Base-by-base conservation (phyloP, 2,797 vertebrate species). In the Eulemur rubriventer region DNA sequence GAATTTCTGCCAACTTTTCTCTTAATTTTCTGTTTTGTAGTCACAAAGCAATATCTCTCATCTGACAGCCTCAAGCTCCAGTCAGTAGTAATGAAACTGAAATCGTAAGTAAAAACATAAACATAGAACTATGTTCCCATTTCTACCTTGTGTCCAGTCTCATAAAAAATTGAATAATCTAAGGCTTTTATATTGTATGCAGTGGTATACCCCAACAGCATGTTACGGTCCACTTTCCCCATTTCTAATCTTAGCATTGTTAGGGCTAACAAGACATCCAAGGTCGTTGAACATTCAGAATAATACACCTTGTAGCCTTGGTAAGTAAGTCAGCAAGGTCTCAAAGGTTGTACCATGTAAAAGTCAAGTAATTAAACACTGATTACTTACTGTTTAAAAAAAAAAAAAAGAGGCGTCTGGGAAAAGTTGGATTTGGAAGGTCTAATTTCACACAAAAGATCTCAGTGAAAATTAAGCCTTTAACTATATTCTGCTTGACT, bases 401-500 rank as follows among this genome's bases (percentile, higher is more conserved):
- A 91, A 92, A 96, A 65, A 91, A 88, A 93, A 92, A 76, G 7
- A 3, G 35, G 97, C n/a, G 26, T 59, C 95, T 98, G 98, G 96
- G 97, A 97, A 98, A 98, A 95, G 75, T 57, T 97, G 82, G 85
- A 98, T 98, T 98, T 81, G 94, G 97, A 97, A 98, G 95, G 79
- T 98, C 96, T 98, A 97, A 98, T 98, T 98, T 98, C 96, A 97
- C 97, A 97, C 28, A 82, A 95, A 98, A 98, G 96, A 97, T 97
- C 98, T 98, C 95, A 85, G 93, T 96, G 95, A 98, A 98, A 98
- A 98, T 98, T 97, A 98, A 98, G 98, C 97, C 95, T 98, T 98
- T 98, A 97, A 97, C 96, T 98, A 67, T 96, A 98, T 98, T 98
- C 97, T 98, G 98, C 98, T 98, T 98, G 97, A 98, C 96, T 98